These are phyloP conservation scores for Syritta pipiens DNA, from an alignment of 2,888 invertebrate genomes.

Conservation along the genomic window DNA sequence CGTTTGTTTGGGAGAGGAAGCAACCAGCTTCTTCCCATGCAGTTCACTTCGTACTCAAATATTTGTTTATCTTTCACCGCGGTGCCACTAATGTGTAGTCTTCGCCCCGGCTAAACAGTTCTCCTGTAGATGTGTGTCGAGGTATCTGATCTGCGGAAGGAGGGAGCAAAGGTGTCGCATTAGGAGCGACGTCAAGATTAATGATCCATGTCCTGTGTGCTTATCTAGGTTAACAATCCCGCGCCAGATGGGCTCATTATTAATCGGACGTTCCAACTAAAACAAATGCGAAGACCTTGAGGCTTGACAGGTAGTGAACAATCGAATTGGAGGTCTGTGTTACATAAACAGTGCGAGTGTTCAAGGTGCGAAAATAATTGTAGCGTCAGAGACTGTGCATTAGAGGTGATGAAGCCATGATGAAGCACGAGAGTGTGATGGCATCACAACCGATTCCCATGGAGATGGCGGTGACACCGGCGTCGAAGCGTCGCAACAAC, in stretches of 20 bases:
- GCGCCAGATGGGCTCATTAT: constrained; percentile 31
- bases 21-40: constrained; percentile 19
- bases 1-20: constrained; percentile 8
- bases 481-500: constrained; percentile 56
- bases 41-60: constrained; percentile 45
- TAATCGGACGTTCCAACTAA: constrained; percentile 44
- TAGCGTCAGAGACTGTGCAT: constrained; percentile 1
- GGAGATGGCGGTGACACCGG: constrained; percentile 67
- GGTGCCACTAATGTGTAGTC: constrained; percentile 34
- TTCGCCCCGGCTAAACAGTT: constrained; percentile 20
- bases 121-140: not conserved
- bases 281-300: constrained; percentile 34
- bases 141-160: not conserved
- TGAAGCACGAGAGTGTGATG: constrained; percentile 66
- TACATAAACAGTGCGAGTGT: constrained; percentile 34
- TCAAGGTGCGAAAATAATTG: constrained; percentile 33
- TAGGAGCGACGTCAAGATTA: constrained; percentile 36
- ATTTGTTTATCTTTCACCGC: constrained; percentile 48
- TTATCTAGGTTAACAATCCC: constrained; percentile 50
- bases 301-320: constrained; percentile 53
- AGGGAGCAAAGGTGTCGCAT: constrained; percentile 40
- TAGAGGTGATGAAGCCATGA: constrained; percentile 35
- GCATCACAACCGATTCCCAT: constrained; percentile 65
- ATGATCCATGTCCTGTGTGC: constrained; percentile 29
- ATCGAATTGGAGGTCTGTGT: constrained; percentile 35